A percentile compares a stretch with the other conserved stretches of the same genome.
Conservation (phyloP, 2,113 vertebrate genomes). For the Actenoides lindsayi region DNA sequence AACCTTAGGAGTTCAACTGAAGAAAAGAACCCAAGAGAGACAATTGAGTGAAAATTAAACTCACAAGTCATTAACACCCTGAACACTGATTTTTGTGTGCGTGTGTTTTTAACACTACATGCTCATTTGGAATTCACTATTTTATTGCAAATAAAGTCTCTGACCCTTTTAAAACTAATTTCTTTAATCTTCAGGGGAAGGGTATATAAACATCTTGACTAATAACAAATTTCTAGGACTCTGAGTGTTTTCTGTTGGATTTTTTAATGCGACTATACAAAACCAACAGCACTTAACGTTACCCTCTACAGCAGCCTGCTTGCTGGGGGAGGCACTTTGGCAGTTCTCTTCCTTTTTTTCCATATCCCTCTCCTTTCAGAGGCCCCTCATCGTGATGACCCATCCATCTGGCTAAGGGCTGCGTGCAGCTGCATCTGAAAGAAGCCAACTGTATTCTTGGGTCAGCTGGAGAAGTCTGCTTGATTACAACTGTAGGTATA, state of each 20-base stretch:
- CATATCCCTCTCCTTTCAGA: conserved; percentile 42
- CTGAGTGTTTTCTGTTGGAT: neutral
- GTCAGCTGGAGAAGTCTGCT: conserved; percentile 17
- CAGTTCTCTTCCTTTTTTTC: conserved; percentile 28
- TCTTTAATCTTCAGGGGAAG: conserved; percentile 20
- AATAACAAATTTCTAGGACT: conserved; percentile 14
- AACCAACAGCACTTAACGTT: conserved; percentile 23
- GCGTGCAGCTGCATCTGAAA: conserved; percentile 48
- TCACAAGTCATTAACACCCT: neutral
- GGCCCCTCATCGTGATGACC: conserved; percentile 51
- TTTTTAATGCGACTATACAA: conserved; percentile 7
- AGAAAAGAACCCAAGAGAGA: neutral
- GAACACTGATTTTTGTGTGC: neutral
- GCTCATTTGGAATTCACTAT: neutral
- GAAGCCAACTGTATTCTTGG: conserved; percentile 53
- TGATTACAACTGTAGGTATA: neutral
- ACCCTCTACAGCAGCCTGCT: neutral
- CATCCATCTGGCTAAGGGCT: conserved; percentile 25
- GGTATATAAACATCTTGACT: conserved; percentile 22
- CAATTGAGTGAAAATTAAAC: neutral
- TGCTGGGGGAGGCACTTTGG: conserved; percentile 49
- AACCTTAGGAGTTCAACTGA: neutral
- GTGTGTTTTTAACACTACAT: neutral
- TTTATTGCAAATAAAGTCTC: conserved; percentile 5
- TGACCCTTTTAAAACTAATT: conserved; percentile 12